Evolutionary conservation across 2,797 vertebrate genomes (phyloP), one percentile per base, ranked within the genome.

Genomic region (Typhlichthys subterraneus): DNA sequence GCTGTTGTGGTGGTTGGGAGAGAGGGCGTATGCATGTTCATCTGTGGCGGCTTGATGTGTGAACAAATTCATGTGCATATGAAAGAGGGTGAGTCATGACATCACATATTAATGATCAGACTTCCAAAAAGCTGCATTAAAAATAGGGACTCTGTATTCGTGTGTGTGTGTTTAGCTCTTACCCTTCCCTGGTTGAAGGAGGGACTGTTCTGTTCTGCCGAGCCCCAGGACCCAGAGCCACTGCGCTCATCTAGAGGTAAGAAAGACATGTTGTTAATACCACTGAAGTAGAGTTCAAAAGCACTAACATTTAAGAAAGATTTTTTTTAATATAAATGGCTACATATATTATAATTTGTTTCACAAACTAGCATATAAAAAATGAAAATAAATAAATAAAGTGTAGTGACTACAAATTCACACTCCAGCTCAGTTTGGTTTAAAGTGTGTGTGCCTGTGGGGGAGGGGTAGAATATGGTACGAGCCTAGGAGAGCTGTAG

Each of bases 111-210:
- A 67, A 76, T 70, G 67, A 78, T 79, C 65, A 73, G 69, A 81
- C 66, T 66, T 65, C 23, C 62, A 42, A 75, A 52, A 77, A 84
- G 65, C 77, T 12, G n/a, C 65, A 52, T 38, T n/a, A 17, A 31
- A 5, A 38, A 61, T 12, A 33, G 19, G 23, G 5, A 56, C 42
- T 31, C 33, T 9, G 33, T 17, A 17, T 17, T 1, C 1, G 45
- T 42, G 29, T 46, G 50, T 71, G 69, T 65, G 61, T 53, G 19
- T 75, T 80, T 33, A 67, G 53, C 67, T 72, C 91, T 94, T 93
- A 99, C 96, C 94, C 95, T 93, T 88, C 93, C 92, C 87, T 97
- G 95, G 88, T 94, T 96, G 74, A 98, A 99, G 1, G 97, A 94
- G 68, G 96, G 94, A 80, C 94, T 96, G 89, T 94, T 96, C 91